phyloP scores from a whole-genome alignment of 2,888 invertebrate genomes.

The Unio delphinus region DNA sequence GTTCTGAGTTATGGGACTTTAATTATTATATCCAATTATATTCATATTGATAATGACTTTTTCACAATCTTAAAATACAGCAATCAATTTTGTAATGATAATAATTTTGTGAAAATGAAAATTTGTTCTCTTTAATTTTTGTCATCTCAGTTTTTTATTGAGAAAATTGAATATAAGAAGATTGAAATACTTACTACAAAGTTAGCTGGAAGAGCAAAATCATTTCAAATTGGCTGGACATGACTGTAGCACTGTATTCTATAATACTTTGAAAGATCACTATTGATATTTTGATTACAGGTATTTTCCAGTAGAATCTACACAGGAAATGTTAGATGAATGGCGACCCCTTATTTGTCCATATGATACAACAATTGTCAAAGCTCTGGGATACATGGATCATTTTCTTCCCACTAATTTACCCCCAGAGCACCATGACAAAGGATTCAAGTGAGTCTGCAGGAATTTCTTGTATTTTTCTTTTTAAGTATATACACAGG shows the following conservation, averaged over 20 bases:
- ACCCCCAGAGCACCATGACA: conserved; percentile 74
- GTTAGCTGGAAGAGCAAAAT: too few species aligned
- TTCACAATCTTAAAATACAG: too few species aligned
- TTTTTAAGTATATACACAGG: not conserved
- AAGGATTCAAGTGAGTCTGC: conserved; percentile 75
- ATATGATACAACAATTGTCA: conserved; percentile 74
- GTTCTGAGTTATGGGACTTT: too few species aligned
- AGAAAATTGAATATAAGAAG: too few species aligned
- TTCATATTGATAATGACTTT: too few species aligned
- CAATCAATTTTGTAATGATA: too few species aligned
- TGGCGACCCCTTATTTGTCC: conserved; percentile 86
- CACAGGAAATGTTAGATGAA: conserved; percentile 88
- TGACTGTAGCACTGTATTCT: not conserved
- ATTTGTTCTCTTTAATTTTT: too few species aligned
- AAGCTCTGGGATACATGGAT: conserved; percentile 76
- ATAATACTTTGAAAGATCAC: not conserved
- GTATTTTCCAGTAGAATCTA: conserved; percentile 76
- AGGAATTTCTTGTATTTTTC: not conserved
- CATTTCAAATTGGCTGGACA: too few species aligned
- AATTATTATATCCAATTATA: too few species aligned
- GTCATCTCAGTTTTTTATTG: too few species aligned
- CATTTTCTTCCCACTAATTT: conserved; percentile 85
- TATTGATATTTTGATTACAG: conserved; percentile 31
- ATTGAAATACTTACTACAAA: too few species aligned
- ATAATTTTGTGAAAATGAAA: too few species aligned